Evolutionary conservation across 2,888 invertebrate genomes (phyloP), one percentile per base, ranked within the genome.

Genomic region (Nomada lathburiana): DNA sequence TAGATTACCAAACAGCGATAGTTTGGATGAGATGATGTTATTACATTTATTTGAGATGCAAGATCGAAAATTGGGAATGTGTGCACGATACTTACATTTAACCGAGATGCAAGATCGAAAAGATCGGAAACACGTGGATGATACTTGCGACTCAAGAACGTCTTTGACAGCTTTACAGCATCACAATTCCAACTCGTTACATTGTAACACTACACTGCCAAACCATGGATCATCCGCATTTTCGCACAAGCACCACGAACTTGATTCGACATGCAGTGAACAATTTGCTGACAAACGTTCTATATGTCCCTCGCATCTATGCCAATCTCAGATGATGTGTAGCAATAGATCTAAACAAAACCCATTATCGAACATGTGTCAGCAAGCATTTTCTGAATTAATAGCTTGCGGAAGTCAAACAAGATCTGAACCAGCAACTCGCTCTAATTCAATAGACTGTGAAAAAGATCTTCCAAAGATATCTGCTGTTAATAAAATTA

Each of bases 21-120:
- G 90, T 23, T 91, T 95, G 44, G 95, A 95, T 81, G 95, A 96
- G 89, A 94, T 96, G 59, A 95, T 96, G 94, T 90, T 96, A 65
- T 92, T 96, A 72, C 95, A 95, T 83, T 92, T 96, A 64, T 94
- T 96, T 79, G 95, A 95, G 83, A 93, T 94, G 89, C 94, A 94
- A 80, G 94, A 94, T 80, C 91, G 92, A 26, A 93, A 93, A 75
- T 90, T 36, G 36, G 36, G 36, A 36, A 36, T 36, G 36, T 36
- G 36, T 36, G 36, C 36, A 36, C 36, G 36, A 7, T 36, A 36
- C 36, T 92, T 96, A 72, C 95, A 95, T 83, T 92, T 96, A 64
- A 94, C 96, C 79, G 95, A 95, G 83, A 93, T 94, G 89, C 94
- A 94, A 80, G 94, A 94, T 80, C 91, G 92, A 26, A 93, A 93